A percentile compares a stretch with the other conserved stretches of the same genome.
Conservation (phyloP, 1,140 invertebrate species). For the Camponotus vicinus region DNA sequence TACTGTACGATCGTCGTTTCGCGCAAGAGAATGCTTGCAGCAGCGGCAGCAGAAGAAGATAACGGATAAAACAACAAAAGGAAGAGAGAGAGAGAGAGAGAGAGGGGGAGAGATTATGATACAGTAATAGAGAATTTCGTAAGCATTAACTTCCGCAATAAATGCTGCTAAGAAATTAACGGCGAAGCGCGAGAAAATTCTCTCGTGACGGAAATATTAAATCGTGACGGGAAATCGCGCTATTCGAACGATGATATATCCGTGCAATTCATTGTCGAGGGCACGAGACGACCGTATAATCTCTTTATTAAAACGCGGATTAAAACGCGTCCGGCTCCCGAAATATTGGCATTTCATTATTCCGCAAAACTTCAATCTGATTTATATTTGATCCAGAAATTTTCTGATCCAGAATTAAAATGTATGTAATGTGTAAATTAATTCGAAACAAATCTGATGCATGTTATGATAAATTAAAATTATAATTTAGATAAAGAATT, state of each 20-base stretch:
- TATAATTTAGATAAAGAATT: too few relatives aligned
- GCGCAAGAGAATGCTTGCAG: not conserved
- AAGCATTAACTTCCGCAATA: slow-evolving; percentile 67
- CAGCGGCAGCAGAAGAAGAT: not conserved
- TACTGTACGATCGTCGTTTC: slow-evolving; percentile 31
- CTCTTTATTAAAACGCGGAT: slow-evolving; percentile 50
- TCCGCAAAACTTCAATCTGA: slow-evolving; percentile 6
- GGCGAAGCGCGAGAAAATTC: slow-evolving; percentile 55
- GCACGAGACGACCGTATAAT: slow-evolving; percentile 21
- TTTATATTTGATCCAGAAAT: not conserved
- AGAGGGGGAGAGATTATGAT: slow-evolving; percentile 18
- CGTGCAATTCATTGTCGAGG: slow-evolving; percentile 34
- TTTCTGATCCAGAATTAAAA: not conserved
- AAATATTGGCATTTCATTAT: slow-evolving; percentile 41
- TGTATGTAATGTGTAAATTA: not conserved
- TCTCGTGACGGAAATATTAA: slow-evolving; percentile 57
- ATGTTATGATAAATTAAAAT: slow-evolving; percentile 6
- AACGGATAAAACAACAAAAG: not conserved
- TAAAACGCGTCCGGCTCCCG: not conserved
- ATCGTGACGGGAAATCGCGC: slow-evolving; percentile 43
- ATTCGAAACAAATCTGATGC: not conserved
- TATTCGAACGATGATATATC: not conserved
- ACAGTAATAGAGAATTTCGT: slow-evolving; percentile 69
- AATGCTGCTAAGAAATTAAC: slow-evolving; percentile 69
- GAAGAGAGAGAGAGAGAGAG: not conserved